Base-by-base conservation (phyloP, 2,797 vertebrate species). In the Sus cebifrons region DNA sequence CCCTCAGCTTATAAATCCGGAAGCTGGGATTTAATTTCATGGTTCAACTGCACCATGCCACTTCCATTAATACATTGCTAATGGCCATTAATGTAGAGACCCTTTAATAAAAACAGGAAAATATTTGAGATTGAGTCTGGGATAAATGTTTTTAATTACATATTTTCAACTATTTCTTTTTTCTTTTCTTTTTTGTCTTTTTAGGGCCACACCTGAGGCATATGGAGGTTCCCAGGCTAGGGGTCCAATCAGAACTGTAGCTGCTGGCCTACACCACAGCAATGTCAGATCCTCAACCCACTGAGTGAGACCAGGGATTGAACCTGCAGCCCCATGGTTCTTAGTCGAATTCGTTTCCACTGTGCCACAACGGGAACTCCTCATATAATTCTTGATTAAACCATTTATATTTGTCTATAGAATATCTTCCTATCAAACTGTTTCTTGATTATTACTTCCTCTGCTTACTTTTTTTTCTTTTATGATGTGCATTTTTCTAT, bases 381-480 rank as follows among this genome's bases (percentile, higher is more conserved):
- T 36, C 36, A 36, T 36, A 3, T 36, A 54, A 10, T 83, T 95
- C 81, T 70, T 67, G 70, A n/a, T 68, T 88, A 65, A 84, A 9
- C 60, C 81, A 15, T 86, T 74, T 86, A 62, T 93, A 68, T 71
- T 60, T 68, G 18, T 83, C 82, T 49, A 4, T 27, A 25, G n/a
- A 71, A 54, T 78, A 68, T 49, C 58, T 79, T 91, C 18, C 82
- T 67, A 0, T 90, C 65, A 60, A 5, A 58, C n/a, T 64, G 73
- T 32, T 74, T 68, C 49, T 68, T 2, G 52, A 18, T 16, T 21
- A 25, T 84, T 75, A 32, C 52, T 52, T 84, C 85, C 8, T 88
- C 32, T 52, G n/a, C 62, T 93, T 79, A 20, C 32, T 18, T 86
- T 91, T 90, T 90, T 56, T 52, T n/a, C n/a, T 32, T 88, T 86